Evolutionary conservation across 2,113 vertebrate species (phyloP).

Genomic region (Ptilorrhoa leucosticta): DNA sequence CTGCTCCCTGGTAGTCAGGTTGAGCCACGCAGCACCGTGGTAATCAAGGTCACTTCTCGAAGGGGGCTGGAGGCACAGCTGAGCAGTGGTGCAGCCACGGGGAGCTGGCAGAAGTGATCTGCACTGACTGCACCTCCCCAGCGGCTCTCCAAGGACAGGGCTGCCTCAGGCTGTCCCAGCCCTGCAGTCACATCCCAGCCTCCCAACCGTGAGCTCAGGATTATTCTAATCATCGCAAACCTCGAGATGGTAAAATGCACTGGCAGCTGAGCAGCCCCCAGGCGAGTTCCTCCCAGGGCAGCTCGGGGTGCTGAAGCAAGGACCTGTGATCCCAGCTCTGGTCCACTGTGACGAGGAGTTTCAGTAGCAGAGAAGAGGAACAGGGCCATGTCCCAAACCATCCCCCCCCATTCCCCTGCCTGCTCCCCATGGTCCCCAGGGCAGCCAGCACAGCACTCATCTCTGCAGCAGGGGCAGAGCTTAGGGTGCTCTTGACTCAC

Average conservation of each 20-base stretch:
- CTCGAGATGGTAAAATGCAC: background rate
- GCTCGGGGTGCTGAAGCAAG: background rate
- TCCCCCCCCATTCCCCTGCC: background rate
- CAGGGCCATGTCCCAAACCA: background rate
- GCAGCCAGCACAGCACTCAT: background rate
- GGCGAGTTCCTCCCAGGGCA: background rate
- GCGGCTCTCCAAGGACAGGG: background rate
- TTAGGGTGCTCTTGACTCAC: background rate
- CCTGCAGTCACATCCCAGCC: background rate
- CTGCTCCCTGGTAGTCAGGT: background rate
- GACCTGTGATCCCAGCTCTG: background rate
- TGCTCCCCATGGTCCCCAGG: background rate
- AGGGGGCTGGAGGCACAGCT: background rate
- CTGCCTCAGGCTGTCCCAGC: background rate
- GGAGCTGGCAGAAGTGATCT: background rate
- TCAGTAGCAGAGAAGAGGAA: background rate
- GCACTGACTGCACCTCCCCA: background rate
- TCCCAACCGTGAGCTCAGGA: background rate
- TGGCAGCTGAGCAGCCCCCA: background rate
- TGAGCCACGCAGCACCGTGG: fast-evolving
- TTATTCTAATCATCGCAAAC: background rate
- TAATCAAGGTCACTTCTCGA: background rate
- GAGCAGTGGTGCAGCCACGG: background rate
- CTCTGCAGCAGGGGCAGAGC: background rate
- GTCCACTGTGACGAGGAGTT: background rate